Evolutionary conservation across 2,888 invertebrate genomes (phyloP), one percentile per base, ranked within the genome.

Genomic region (Pyrrhosoma nymphula): DNA sequence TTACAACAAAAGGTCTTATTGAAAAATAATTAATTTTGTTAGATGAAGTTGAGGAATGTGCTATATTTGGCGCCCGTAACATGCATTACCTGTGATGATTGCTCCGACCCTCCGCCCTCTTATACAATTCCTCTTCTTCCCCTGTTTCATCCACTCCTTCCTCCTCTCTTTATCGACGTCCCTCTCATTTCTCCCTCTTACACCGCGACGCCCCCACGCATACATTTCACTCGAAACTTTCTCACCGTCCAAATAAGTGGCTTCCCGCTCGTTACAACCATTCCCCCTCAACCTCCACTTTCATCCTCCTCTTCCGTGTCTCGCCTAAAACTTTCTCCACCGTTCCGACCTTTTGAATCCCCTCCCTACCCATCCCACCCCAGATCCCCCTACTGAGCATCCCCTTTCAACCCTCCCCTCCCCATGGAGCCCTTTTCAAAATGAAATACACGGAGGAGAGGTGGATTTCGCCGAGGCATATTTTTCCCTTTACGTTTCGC

Each of bases 241-340:
- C 35, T n/a, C 16, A 1, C 60, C 60, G 16, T 60, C 20, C 60
- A 14, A 16, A 8, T 12, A 35, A 82, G 82, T 35, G 30, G 82
- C 82, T 82, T 82, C 82, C 82, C 82, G 82, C 82, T 82, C 82
- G 82, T 82, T 82, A 69, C 69, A 69, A 69, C 23, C 69, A 20
- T 8, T 26, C 69, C 69, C 69, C 8, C 26, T n/a, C 47, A 60
- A 4, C 16, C 60, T 16, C 18, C 60, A 60, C 16, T 60, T 35
- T n/a, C 26, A 16, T 1, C n/a, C 26, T 18, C 82, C 35, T n/a
- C 82, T 60, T 60, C 60, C 60, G 60, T 35, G 35, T 82, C 82
- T 82, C 30, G 82, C 82, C 35, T 8, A 82, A 60, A 82, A 82
- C 82, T 82, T 82, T 82, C 82, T 35, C 82, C 82, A 16, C 14